phyloP scores from a whole-genome alignment of 2,888 invertebrate genomes.

The Melinopterus prodromus region DNA sequence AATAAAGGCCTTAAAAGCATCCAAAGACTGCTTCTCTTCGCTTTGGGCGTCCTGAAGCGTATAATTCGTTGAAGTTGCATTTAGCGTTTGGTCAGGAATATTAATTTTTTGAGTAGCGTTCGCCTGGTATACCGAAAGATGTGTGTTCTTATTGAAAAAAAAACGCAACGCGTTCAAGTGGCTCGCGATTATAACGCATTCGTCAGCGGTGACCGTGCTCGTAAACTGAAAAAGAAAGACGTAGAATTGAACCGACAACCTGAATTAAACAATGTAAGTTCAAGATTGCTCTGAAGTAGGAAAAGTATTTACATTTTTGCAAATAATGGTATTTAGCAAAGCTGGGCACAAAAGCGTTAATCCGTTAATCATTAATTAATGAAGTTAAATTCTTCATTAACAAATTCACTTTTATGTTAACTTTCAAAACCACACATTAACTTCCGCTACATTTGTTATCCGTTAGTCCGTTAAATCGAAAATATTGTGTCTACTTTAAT shows the following conservation, averaged over 20 bases:
- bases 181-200: constrained; percentile 76
- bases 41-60: constrained; percentile 63
- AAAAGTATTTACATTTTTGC: no score
- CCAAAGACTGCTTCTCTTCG: constrained; percentile 80
- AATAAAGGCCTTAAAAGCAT: constrained; percentile 71
- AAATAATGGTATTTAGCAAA: no score
- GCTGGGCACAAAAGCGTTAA: no score
- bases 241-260: neutral
- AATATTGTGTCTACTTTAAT: no score
- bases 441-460: no score
- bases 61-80: constrained; percentile 39
- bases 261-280: no score
- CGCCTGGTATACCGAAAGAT: constrained; percentile 51
- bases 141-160: constrained; percentile 78
- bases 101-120: constrained; percentile 33
- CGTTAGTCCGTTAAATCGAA: no score
- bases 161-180: constrained; percentile 77
- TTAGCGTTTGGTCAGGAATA: constrained; percentile 42
- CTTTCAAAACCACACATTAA: no score
- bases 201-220: constrained; percentile 73
- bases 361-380: no score
- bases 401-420: no score
- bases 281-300: no score
- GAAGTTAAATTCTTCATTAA: no score
- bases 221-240: constrained; percentile 64